Base-by-base conservation (phyloP, 2,113 vertebrate genomes). In the Promerops cafer region DNA sequence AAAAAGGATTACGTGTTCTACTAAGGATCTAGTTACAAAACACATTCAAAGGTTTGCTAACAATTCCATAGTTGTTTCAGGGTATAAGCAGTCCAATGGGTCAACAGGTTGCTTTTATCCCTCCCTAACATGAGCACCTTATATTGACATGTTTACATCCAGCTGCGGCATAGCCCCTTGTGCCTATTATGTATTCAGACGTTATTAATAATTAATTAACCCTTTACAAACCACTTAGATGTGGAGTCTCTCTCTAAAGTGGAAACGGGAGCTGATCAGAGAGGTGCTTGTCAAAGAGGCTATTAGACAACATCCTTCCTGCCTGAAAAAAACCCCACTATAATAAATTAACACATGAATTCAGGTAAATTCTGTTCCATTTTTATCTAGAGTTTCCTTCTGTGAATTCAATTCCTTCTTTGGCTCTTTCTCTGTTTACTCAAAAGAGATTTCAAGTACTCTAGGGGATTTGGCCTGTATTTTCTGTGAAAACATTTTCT, bases 141-240 rank as follows among this genome's bases (percentile, higher is more conserved):
- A 56, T 50, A 39, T 44, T 1, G 2, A 52, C 70, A 71, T 66
- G 60, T 76, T 90, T 52, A 50, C 30, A 77, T 31, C 13, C 54
- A 78, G 56, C 52, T 84, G 60, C 20, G 6, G 68, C 60, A 56
- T 20, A 80, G 68, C 21, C 30, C 21, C 59, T 81, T 81, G 68
- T 18, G 37, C 21, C 40, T 78, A 21, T 75, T 91, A 89, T 28
- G 16, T 64, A 91, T 87, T 96, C 93, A 95, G 80, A 70, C n/a
- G 4, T 64, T 77, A 94, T 91, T 79, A 97, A 96, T 95, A 93
- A 97, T 97, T 94, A 20, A 97, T 94, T 97, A 97, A 96, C 85
- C 66, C 93, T 91, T 96, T 94, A 87, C 72, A 89, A 96, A 84
- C 79, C 79, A 90, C 69, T 96, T 94, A 95, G 72, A 87, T 78